Evolutionary conservation across 2,888 invertebrate species (phyloP), one percentile per base, ranked within the genome.

Genomic region (Limnephilus auricula): DNA sequence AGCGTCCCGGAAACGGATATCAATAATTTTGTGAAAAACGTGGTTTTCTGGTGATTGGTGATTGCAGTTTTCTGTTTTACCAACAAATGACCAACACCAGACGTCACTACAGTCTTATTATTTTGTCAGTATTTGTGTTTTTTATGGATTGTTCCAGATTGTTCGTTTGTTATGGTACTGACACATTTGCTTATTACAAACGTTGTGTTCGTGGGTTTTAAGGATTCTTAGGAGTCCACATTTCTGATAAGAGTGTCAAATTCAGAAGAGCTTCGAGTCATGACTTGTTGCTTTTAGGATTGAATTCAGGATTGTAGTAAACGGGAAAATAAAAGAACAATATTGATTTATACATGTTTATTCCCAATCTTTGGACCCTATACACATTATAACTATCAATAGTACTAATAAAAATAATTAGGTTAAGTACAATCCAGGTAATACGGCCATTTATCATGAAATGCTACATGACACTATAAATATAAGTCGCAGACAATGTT

Each of bases 281-380:
- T 65, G 50, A 50, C 50, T 50, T 65, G 65, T 25, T 25, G 65
- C 65, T 65, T 25, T 65, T 65, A 25, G 25, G 25, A 25, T 65
- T n/a, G 65, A 65, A n/a, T 65, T 65, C 65, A 65, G 25, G 65
- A 32, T 80, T 80, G 80, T 31, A 32, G 80, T 31, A 32, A 32
- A 80, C n/a, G 15, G 83, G 37, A 83, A 88, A 90, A 82, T 18
- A 87, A 91, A 93, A 90, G 32, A 37, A 90, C 65, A 93, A 93
- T 94, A 94, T 94, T 95, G 85, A 95, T 96, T 96, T 96, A 96
- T 96, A 97, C 96, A 96, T 96, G 95, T 97, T 96, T 97, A 97
- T 97, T 96, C 96, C 97, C 97, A 97, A 97, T 96, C 96, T 96
- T 97, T 97, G 97, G 97, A 97, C 97, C 97, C 97, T 97, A 97